Conservation (phyloP, 2,113 vertebrate genomes). For the Felis catus region F.catus_Fca126_mat1.0 CM031428.1:39403501-39404000, state of each 20-base stretch:
- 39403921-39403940: background rate
- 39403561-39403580: background rate
- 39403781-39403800: background rate
- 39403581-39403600: background rate
- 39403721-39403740: background rate
- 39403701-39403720: background rate
- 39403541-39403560: conserved; percentile 7
- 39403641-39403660: background rate
- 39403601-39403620: background rate
- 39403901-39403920: background rate
- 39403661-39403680: background rate
- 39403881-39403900: rapidly evolving
- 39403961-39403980: background rate
- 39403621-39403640: background rate
- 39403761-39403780: background rate
- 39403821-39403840: background rate
- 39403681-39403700: background rate
- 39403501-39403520: background rate
- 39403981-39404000: background rate
- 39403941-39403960: background rate
- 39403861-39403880: background rate
- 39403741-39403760: background rate
- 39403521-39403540: background rate
- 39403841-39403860: background rate
- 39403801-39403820: background rate